Evolutionary conservation across 2,888 invertebrate species (phyloP).

Genomic region (Cryptophagus acutangulus): DNA sequence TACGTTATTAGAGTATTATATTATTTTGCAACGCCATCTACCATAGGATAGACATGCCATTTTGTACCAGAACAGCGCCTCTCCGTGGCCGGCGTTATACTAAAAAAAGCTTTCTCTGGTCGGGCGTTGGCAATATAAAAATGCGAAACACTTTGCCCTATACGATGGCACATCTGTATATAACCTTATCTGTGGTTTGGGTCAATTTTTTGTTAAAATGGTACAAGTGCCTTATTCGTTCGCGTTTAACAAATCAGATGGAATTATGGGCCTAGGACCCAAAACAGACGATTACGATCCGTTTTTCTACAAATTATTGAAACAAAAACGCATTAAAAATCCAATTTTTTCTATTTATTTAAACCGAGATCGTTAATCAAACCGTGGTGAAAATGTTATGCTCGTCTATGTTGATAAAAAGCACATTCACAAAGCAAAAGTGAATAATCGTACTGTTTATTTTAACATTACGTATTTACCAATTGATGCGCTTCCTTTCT

Average conservation of each 20-base stretch:
- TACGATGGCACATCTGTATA: too few species aligned
- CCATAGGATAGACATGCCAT: too few species aligned
- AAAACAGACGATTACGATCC: slow-evolving; percentile 54
- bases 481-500: slow-evolving; percentile 54
- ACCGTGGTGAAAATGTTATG: slow-evolving; percentile 54
- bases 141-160: slow-evolving; percentile 53
- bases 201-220: slow-evolving; percentile 70
- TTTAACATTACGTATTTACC: slow-evolving; percentile 59
- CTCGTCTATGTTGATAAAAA: slow-evolving; percentile 61
- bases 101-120: too few species aligned
- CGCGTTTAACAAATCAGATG: slow-evolving; percentile 64
- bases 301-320: slow-evolving; percentile 61
- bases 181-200: too few species aligned
- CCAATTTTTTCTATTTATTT: slow-evolving; percentile 67
- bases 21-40: too few species aligned
- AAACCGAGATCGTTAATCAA: slow-evolving; percentile 57
- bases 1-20: too few species aligned
- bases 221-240: slow-evolving; percentile 60
- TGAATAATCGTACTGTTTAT: slow-evolving; percentile 26
- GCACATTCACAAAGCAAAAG: slow-evolving; percentile 49
- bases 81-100: too few species aligned
- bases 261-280: slow-evolving; percentile 64
- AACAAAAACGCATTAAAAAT: slow-evolving; percentile 49
- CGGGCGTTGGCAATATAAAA: too few species aligned
- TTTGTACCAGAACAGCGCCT: too few species aligned